Conservation (phyloP, 2,888 invertebrate species). For the Synanthedon andrenaeformis region DNA sequence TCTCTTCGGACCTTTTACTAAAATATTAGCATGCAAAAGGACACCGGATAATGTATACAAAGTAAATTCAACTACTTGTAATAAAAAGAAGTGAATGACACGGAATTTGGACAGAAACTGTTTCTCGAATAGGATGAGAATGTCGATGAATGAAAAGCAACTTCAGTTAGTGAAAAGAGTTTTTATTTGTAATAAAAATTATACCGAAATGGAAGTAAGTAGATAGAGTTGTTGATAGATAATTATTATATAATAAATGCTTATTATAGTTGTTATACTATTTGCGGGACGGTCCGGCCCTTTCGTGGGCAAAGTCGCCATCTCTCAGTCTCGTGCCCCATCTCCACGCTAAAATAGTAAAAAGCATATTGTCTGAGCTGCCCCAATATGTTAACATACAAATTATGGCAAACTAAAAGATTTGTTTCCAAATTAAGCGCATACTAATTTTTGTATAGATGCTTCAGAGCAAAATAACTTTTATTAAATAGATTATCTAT, state of each 20-base stretch:
- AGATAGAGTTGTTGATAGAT: neutral
- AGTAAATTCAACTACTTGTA: slow-evolving; percentile 1
- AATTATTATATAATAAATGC: slow-evolving; percentile 14
- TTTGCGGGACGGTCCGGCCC: slow-evolving; percentile 60
- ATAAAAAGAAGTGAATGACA: slow-evolving; percentile 66
- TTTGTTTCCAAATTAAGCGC: neutral
- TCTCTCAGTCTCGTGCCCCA: slow-evolving; percentile 56
- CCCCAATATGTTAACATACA: slow-evolving; percentile 5
- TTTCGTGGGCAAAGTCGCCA: slow-evolving; percentile 60
- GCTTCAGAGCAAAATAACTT: too few species aligned
- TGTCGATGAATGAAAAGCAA: slow-evolving; percentile 66
- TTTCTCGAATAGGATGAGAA: slow-evolving; percentile 19
- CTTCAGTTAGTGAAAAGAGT: slow-evolving; percentile 37
- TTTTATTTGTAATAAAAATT: slow-evolving; percentile 54
- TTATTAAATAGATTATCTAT: too few species aligned
- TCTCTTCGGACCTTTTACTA: neutral
- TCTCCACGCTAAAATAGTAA: slow-evolving; percentile 60
- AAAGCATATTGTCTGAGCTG: slow-evolving; percentile 25
- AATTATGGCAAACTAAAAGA: neutral
- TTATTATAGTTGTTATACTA: slow-evolving; percentile 50
- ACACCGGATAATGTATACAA: slow-evolving; percentile 21
- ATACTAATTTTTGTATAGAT: too few species aligned
- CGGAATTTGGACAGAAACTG: slow-evolving; percentile 27
- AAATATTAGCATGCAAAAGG: slow-evolving; percentile 58
- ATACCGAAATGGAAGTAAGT: slow-evolving; percentile 23